These are phyloP conservation scores for Lydus trimaculatus DNA, from an alignment of 2,888 invertebrate species.

Conservation along the genomic window DNA sequence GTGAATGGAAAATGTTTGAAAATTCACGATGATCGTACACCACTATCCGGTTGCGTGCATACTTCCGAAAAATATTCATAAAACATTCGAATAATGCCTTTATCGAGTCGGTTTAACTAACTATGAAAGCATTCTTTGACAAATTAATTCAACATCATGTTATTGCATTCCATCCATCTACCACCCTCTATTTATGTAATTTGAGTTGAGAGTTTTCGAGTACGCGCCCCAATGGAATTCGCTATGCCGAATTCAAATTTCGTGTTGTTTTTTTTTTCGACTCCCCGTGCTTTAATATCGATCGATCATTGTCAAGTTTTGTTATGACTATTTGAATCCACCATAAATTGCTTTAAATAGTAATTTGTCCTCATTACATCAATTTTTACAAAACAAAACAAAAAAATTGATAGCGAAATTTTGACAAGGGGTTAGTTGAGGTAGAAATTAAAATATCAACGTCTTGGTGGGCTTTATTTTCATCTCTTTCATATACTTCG, in stretches of 20 bases:
- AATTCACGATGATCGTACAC: too few species aligned
- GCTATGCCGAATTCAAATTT: too few species aligned
- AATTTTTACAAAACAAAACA: background rate
- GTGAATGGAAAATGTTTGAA: too few species aligned
- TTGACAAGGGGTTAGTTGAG: background rate
- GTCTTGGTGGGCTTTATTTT: constrained; percentile 2
- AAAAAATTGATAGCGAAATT: too few species aligned
- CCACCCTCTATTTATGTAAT: constrained; percentile 8
- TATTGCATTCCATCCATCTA: constrained; percentile 18
- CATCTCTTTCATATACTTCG: background rate
- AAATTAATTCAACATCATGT: constrained; percentile 19
- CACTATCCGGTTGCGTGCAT: background rate
- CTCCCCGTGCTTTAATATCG: background rate
- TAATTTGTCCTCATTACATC: background rate
- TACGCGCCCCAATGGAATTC: background rate
- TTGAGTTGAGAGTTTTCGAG: background rate
- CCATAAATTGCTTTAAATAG: background rate
- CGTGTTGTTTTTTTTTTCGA: background rate
- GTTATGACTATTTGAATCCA: background rate
- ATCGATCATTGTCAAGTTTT: constrained; percentile 8
- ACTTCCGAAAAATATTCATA: constrained; percentile 13
- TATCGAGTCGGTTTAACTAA: background rate
- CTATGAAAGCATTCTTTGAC: constrained; percentile 18
- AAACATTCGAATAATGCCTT: constrained; percentile 15
- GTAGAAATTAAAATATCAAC: background rate